Base-by-base conservation (phyloP, 2,888 invertebrate species). In the Zonitis immaculata region DNA sequence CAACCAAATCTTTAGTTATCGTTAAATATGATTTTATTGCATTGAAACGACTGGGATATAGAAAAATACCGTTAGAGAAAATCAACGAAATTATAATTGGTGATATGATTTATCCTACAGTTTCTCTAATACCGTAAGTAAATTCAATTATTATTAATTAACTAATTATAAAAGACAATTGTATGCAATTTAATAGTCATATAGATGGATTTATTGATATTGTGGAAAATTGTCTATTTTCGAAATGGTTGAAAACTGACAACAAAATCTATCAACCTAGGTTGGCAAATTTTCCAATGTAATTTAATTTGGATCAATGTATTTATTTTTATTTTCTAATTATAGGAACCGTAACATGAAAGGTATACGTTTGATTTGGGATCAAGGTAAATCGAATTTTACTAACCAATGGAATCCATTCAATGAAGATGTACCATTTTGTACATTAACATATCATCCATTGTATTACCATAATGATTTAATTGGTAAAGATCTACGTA, bases 1-100 rank as follows among this genome's bases (percentile, higher is more conserved):
- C 89, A 2, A 83, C 87, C n/a, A 81, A 85, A 63, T 79, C 85
- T 32, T 76, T 93, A 25, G 80, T 90, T 66, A 81, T 86, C 6
- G 82, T 89, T 52, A 91, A 90, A 71, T 93, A 89, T 73, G 91
- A 93, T 76, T 91, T 93, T 73, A 91, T 93, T 64, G 88, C 88
- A 0, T 78, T 89, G 73, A 86, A 85, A 65, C 81, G 87, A 59
- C 74, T 89, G 51, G 88, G 88, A 57, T 85, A 82, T 65, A 83
- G 83, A 65, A 84, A 87, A 71, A 79, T 91, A 0, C 80, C 82
- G 52, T 74, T 91, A 49, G 80, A 82, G 56, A 80, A 84, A 26
- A 75, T 92, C 57, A 88, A 89, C 67, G 85, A 86, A 5, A 77
- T 92, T 42, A 80, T 86, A 1, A 80, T 86, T 53, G 92, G 92